Conservation (phyloP, 2,113 vertebrate genomes). For the Sapajus apella region DNA sequence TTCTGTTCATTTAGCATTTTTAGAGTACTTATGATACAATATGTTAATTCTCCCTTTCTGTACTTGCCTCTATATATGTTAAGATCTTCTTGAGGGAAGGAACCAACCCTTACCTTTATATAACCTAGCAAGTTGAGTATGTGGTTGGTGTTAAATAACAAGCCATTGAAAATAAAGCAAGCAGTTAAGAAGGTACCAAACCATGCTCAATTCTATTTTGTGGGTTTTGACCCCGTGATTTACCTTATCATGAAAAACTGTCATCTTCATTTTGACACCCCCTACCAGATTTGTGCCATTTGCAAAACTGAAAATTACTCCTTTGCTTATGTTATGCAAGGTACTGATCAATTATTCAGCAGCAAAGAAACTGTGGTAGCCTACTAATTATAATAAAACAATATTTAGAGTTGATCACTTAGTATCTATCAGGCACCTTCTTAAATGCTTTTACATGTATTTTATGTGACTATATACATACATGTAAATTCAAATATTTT, state of each 20-base stretch:
- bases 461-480: no score
- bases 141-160: not conserved
- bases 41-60: not conserved
- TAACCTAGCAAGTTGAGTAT: not conserved
- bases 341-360: not conserved
- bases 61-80: not conserved
- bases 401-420: not conserved
- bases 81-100: not conserved
- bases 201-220: slow-evolving; percentile 4
- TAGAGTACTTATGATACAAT: not conserved
- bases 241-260: not conserved
- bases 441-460: not conserved
- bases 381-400: not conserved
- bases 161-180: not conserved
- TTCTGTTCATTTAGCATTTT: not conserved
- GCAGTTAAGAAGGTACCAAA: not conserved
- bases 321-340: not conserved
- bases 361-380: not conserved
- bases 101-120: not conserved
- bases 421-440: not conserved
- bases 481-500: not conserved
- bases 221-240: not conserved
- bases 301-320: not conserved
- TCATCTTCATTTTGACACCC: not conserved
- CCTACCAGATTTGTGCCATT: not conserved